Base-by-base conservation (phyloP, 1,140 invertebrate genomes). In the Campoletis sonorensis region DNA sequence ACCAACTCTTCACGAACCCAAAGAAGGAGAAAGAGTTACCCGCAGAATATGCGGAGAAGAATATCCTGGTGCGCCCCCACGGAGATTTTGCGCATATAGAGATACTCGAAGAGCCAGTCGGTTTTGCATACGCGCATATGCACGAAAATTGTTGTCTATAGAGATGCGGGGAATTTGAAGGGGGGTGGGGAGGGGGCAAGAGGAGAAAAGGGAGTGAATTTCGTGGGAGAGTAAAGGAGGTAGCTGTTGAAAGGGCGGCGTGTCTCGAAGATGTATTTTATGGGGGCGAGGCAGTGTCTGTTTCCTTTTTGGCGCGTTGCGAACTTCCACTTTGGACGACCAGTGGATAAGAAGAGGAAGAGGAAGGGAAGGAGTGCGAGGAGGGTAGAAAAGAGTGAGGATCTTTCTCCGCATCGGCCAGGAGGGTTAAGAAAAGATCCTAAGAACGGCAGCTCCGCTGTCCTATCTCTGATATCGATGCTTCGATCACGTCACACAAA, bases 401-500 rank as follows among this genome's bases (percentile, higher is more conserved):
- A 58, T 27, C 21, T 23, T 23, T 26, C 13, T 67, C 61, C 8
- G 15, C n/a, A 70, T 70, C n/a, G 33, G 33, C 4, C 33, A 49
- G 54, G 54, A 40, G 45, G 49, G 79, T 30, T 72, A 70, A 21
- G 30, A 16, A 71, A 54, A 79, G 40, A 81, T 40, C 49, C 18
- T 11, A 80, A 82, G 75, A 86, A 33, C 78, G 82, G 78, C 72
- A 80, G 80, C 83, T 83, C 45, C 81, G 81, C 40, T 75, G 67
- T 83, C 82, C 84, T 82, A 87, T 86, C 85, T 86, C 85, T 86
- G 85, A 87, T 88, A 88, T 85, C 85, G 80, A 85, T 82, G 82
- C 77, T 75, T 84, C 83, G 83, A 84, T 84, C 83, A 80, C 75
- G 83, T 84, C 83, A 84, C 81, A 77, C 73, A 79, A 82, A 79